Conservation (phyloP, 2,113 vertebrate genomes). For the Tupaia chinensis region DNA sequence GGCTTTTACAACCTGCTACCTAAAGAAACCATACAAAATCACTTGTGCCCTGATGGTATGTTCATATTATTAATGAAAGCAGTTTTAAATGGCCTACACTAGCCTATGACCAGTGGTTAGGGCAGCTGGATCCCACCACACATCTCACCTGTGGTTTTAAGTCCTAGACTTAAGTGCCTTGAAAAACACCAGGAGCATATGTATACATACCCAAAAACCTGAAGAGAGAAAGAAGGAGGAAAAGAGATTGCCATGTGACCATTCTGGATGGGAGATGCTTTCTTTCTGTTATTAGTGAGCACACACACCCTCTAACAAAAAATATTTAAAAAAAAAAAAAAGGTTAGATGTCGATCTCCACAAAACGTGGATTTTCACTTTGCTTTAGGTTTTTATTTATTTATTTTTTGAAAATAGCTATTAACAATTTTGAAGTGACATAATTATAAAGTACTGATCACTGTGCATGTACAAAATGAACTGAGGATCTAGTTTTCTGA, state of each 20-base stretch:
- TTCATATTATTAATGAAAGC: background rate
- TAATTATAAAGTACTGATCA: background rate
- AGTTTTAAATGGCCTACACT: background rate
- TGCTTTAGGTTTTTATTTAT: background rate
- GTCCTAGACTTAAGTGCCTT: no score
- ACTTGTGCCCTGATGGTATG: background rate
- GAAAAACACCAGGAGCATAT: no score
- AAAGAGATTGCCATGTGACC: no score
- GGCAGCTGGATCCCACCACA: no score
- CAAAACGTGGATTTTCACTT: background rate
- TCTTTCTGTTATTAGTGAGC: no score
- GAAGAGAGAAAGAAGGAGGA: no score
- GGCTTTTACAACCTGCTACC: background rate
- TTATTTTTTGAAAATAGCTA: background rate
- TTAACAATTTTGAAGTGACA: background rate
- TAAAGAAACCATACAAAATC: background rate
- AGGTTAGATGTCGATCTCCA: background rate
- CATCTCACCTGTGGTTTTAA: no score
- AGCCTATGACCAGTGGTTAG: no score
- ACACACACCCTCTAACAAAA: no score
- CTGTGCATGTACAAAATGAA: constrained; percentile 19
- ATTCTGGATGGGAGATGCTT: no score
- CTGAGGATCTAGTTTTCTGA: constrained; percentile 4
- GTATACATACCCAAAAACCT: no score
- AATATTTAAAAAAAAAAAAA: no score